Conservation (phyloP, 1,140 invertebrate genomes). For the Anastatus disparis region DNA sequence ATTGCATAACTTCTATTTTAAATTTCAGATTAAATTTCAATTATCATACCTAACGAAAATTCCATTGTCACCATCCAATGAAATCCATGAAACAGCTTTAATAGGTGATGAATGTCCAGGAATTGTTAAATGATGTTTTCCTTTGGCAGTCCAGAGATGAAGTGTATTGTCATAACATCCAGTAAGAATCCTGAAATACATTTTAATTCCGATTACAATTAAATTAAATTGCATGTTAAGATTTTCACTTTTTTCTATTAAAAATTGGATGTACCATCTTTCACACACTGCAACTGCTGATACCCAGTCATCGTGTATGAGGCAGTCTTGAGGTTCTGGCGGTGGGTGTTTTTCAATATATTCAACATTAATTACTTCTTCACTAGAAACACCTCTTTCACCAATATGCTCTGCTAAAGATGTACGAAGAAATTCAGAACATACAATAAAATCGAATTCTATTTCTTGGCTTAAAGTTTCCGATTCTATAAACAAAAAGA, state of each 20-base stretch:
- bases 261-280: constrained; percentile 72
- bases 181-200: constrained; percentile 81
- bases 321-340: constrained; percentile 88
- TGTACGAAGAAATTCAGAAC: constrained; percentile 80
- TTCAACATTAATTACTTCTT: constrained; percentile 86
- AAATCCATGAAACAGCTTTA: constrained; percentile 89
- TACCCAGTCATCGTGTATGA: constrained; percentile 97
- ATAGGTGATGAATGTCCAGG: constrained; percentile 87
- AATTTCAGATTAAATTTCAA: constrained; percentile 30
- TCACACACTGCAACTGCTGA: constrained; percentile 79
- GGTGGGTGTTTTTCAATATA: constrained; percentile 89
- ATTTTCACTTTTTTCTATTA: too few relatives aligned
- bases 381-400: constrained; percentile 76
- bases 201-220: too few relatives aligned
- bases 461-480: constrained; percentile 66
- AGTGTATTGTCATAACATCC: constrained; percentile 96
- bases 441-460: constrained; percentile 91
- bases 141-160: constrained; percentile 88
- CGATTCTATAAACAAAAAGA: constrained; percentile 51
- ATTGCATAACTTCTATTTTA: not conserved
- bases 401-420: constrained; percentile 77
- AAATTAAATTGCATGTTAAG: constrained; percentile 16
- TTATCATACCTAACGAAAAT: constrained; percentile 75
- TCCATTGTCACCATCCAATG: constrained; percentile 71
- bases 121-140: constrained; percentile 84